These are phyloP conservation scores for Phalanger gymnotis DNA, from an alignment of 2,797 vertebrate genomes.

Conservation along the genomic window DNA sequence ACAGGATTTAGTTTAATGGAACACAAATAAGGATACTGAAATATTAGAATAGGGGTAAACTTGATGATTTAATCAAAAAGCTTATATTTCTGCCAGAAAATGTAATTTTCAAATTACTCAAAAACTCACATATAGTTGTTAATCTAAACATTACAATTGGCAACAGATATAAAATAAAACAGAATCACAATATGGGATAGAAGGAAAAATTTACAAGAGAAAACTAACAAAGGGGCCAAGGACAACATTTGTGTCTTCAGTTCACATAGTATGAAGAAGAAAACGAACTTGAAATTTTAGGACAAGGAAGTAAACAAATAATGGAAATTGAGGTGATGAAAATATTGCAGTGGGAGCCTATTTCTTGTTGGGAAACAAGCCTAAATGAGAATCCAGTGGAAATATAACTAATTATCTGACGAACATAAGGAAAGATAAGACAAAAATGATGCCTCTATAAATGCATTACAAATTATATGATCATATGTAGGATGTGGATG, in stretches of 20 bases:
- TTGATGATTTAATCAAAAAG: not conserved
- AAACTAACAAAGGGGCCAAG: not conserved
- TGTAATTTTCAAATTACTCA: too few species aligned
- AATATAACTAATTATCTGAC: not conserved
- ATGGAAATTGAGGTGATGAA: not conserved
- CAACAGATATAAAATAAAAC: not conserved
- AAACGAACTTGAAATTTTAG: not conserved
- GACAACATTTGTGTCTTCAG: not conserved
- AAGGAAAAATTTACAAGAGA: not conserved
- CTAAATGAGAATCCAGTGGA: not conserved
- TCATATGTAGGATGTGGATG: not conserved
- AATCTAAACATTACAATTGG: not conserved
- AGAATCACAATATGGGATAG: not conserved
- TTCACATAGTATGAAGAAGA: not conserved
- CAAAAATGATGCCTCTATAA: not conserved
- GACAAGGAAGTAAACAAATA: not conserved
- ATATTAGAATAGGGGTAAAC: not conserved
- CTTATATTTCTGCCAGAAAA: not conserved
- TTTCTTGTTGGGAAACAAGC: not conserved
- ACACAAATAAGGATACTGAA: not conserved
- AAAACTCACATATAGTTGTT: not conserved
- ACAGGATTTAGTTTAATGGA: not conserved
- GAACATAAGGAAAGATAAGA: not conserved
- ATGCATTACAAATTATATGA: not conserved
- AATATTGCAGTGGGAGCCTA: not conserved